Base-by-base conservation (phyloP, 2,797 vertebrate genomes). In the Gallinago solitaria region DNA sequence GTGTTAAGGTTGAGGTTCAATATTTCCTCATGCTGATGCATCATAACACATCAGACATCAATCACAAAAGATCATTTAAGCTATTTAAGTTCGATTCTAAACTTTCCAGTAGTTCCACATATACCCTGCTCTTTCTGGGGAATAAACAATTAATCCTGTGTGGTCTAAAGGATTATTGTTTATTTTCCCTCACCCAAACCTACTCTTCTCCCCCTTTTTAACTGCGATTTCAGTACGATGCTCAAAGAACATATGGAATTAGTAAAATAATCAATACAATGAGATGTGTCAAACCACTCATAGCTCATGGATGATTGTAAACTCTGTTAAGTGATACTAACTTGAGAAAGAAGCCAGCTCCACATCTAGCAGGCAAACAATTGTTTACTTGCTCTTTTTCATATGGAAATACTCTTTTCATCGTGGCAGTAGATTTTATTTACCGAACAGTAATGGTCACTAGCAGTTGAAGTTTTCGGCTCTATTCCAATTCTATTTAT, bases 121-220 rank as follows among this genome's bases (percentile, higher is more conserved):
- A 24, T 70, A 69, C 35, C 75, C 60, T 71, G n/a, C n/a, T 82
- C 71, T 76, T 94, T 68, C 56, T 47, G 60, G 23, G 85, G 28
- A 94, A 80, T 88, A 90, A 95, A 78, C 61, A 93, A 92, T 77
- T 90, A 93, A 76, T 90, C 73, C 53, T 96, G 96, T 94, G 93
- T 93, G 89, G 95, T 94, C 93, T 93, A 73, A 79, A 74, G 56
- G 56, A 73, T 82, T 91, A 33, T 27, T 91, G 93, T 95, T 94
- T 95, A 69, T 95, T 95, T 86, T 73, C 48, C 23, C 57, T 83
- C 57, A 84, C 57, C 67, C 82, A 67, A 86, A 90, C 8, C 20
- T 69, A 65, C 67, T 94, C 51, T 77, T 86, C 67, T 73, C 16
- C 11, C 32, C 14, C 30, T 75, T 61, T 63, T 63, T 28, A 90